These are phyloP conservation scores for Sipha flava DNA, from an alignment of 1,140 invertebrate genomes.

Conservation along the genomic window DNA sequence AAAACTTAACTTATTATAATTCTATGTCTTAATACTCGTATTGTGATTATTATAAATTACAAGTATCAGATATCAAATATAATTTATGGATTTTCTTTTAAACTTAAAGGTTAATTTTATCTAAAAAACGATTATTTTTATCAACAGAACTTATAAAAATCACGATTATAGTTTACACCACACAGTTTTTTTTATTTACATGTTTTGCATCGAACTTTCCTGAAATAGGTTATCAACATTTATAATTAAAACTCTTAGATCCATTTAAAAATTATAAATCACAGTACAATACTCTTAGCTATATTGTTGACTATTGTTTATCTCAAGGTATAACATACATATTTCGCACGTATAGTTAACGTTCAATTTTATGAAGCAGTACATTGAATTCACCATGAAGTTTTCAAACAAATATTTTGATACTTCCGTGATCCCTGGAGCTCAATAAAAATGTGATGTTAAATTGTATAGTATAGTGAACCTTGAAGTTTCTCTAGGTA, in stretches of 20 bases:
- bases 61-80: too few species aligned
- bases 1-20: too few species aligned
- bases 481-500: slow-evolving; percentile 14
- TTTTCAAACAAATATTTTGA: not conserved
- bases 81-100: too few species aligned
- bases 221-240: not conserved
- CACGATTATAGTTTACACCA: too few species aligned
- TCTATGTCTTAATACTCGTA: too few species aligned
- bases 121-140: too few species aligned
- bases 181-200: too few species aligned
- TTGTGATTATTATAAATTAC: too few species aligned
- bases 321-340: slow-evolving; percentile 11
- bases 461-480: not conserved
- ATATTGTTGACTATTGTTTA: not conserved
- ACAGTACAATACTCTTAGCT: not conserved
- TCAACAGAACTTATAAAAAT: too few species aligned
- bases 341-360: not conserved
- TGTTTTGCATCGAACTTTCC: not conserved
- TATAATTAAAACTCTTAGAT: not conserved
- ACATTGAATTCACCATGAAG: not conserved
- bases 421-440: not conserved
- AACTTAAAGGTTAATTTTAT: too few species aligned
- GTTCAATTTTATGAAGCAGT: not conserved
- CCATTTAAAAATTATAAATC: not conserved
- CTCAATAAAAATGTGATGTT: not conserved